These are phyloP conservation scores for Monomorium pharaonis DNA, from an alignment of 1,140 invertebrate genomes.

Conservation along the genomic window DNA sequence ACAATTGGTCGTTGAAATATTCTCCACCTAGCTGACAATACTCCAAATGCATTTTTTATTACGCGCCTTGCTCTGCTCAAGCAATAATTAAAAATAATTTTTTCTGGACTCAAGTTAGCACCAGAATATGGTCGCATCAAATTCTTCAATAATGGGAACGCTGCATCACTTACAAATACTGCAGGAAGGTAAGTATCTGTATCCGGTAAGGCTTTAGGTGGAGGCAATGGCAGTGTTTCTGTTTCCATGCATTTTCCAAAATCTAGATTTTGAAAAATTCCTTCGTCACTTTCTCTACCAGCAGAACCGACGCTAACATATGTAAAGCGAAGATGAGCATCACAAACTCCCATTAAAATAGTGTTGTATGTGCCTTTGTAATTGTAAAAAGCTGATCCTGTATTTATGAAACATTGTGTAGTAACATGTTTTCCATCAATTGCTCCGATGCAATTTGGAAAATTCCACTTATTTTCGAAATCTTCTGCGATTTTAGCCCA, in stretches of 20 bases:
- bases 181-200: background rate
- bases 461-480: background rate
- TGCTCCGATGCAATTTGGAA: background rate
- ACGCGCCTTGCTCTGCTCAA: background rate
- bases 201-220: background rate
- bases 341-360: background rate
- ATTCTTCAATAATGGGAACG: constrained; percentile 1
- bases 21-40: background rate
- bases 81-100: background rate
- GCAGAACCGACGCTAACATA: background rate
- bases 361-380: background rate
- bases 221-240: background rate
- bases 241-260: background rate
- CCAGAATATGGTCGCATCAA: background rate
- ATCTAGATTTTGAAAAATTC: background rate
- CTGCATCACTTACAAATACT: background rate
- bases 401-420: background rate
- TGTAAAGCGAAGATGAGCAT: background rate
- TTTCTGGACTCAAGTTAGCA: background rate
- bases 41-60: background rate
- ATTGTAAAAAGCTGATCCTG: background rate
- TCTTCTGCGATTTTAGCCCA: background rate
- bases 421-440: background rate
- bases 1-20: background rate
- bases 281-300: background rate